Base-by-base conservation (phyloP, 2,797 vertebrate species). In the Helostoma temminkii region DNA sequence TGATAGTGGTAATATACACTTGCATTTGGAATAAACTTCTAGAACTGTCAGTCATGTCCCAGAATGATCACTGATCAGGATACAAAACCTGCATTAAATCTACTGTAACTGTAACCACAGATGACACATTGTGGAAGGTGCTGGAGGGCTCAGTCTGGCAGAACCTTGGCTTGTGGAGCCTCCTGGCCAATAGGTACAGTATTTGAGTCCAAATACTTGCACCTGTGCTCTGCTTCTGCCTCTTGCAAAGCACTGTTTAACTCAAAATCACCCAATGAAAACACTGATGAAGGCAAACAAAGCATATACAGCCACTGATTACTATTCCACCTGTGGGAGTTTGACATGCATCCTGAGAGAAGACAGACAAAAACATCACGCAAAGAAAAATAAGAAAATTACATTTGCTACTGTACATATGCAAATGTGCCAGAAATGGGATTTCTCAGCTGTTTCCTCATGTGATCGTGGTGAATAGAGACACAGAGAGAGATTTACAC, bases 101-200 rank as follows among this genome's bases (percentile, higher is more conserved):
- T n/a, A n/a, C n/a, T 50, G 22, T 62, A 36, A 36, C 67, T 34
- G 66, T 26, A 52, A 42, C 21, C 12, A 46, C 18, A 54, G 45
- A 70, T 43, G 59, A 68, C 47, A 66, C 32, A 55, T 32, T 22
- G 59, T 34, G 30, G 28, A 60, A 26, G 55, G 36, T 36, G 18
- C 42, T 55, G 25, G n/a, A 71, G 18, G 32, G 52, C 46, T 49
- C 43, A 15, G 22, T 21, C 43, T 66, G 32, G 16, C 26, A 42
- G 21, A 55, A 41, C 16, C 19, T 62, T 21, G 43, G 25, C 30
- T 61, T 73, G 5, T 74, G 39, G 19, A 46, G 30, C 28, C 59
- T 52, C 18, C 39, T 36, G 45, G n/a, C 25, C 21, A 22, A 39
- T 26, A 16, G 2, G 9, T 18, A 57, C 30, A 37, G 45, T 16